Evolutionary conservation across 1,140 invertebrate species (phyloP), one percentile per base, ranked within the genome.

Genomic region (Drosophila neocordata): DNA sequence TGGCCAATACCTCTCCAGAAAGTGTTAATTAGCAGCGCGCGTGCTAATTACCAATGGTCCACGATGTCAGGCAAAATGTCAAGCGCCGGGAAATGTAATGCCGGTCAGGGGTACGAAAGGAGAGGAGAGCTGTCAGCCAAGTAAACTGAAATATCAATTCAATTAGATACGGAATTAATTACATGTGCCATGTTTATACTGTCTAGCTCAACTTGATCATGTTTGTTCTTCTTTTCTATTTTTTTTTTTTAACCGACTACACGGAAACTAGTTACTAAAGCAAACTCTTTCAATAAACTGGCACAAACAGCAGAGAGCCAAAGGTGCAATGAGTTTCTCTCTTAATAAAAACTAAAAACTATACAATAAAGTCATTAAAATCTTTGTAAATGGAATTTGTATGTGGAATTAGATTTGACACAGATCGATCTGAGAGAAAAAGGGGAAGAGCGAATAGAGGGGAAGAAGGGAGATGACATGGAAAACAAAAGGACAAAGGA

Each of bases 1-100:
- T 61, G 35, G 37, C 38, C 20, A 48, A 48, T 44, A 27, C 77
- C 62, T 69, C 44, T 69, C 58, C 59, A 76, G 72, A 75, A 76
- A 76, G 73, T 84, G 81, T 85, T 84, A 84, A 84, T 84, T 87
- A 81, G 69, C 61, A 67, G 65, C 79, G 77, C 73, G 73, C 73
- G 73, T 76, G 73, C 73, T 76, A 76, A 76, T 76, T 76, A 76
- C 73, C 73, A 76, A 76, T 74, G 72, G 71, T 57, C 58, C 71
- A 74, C 66, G 72, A 27, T 67, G 71, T 60, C 53, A 56, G 53
- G 53, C 41, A 35, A 71, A 71, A 72, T 64, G 68, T 68, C 69
- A 71, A 60, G 58, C 67, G 59, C 22, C 53, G 15, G 69, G 35
- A 38, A 56, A 72, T 62, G 60, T 70, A 22, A 53, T 56, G 52